phyloP scores from a whole-genome alignment of 2,888 invertebrate genomes.

The Caenorhabditis angaria region DNA sequence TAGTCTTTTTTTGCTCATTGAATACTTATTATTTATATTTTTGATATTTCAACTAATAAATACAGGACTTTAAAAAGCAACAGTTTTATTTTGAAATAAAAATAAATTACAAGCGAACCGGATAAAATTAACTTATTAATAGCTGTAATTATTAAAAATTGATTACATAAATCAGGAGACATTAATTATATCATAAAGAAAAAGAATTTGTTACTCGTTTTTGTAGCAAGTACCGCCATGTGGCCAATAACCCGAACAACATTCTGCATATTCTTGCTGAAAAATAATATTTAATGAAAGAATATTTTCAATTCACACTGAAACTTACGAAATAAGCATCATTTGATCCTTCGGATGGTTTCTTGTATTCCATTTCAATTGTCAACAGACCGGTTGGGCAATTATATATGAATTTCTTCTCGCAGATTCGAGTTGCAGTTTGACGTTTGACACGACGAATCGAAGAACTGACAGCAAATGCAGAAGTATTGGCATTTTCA shows the following conservation, averaged over 20 bases:
- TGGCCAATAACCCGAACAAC: constrained; percentile 58
- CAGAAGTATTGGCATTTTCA: constrained; percentile 12
- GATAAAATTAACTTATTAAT: background rate
- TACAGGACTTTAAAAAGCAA: constrained; percentile 6
- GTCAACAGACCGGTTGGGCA: constrained; percentile 69
- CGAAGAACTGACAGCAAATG: background rate
- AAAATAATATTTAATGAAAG: background rate
- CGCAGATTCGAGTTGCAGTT: constrained; percentile 36
- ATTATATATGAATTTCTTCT: constrained; percentile 65
- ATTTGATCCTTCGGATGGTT: constrained; percentile 28
- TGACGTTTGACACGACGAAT: constrained; percentile 35
- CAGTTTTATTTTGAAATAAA: background rate
- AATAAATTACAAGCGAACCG: background rate
- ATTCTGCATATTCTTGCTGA: constrained; percentile 47
- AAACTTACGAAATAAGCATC: constrained; percentile 39
- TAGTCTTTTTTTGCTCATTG: background rate
- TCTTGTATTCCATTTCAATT: constrained; percentile 62
- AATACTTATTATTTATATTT: background rate
- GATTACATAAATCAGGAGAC: background rate
- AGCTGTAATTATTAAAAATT: background rate
- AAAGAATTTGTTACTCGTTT: background rate
- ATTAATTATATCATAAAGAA: background rate
- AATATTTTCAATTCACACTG: background rate
- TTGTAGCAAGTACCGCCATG: constrained; percentile 44
- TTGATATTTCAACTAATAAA: background rate